phyloP scores from a whole-genome alignment of 2,113 vertebrate species.

The Rattus rattus region DNA sequence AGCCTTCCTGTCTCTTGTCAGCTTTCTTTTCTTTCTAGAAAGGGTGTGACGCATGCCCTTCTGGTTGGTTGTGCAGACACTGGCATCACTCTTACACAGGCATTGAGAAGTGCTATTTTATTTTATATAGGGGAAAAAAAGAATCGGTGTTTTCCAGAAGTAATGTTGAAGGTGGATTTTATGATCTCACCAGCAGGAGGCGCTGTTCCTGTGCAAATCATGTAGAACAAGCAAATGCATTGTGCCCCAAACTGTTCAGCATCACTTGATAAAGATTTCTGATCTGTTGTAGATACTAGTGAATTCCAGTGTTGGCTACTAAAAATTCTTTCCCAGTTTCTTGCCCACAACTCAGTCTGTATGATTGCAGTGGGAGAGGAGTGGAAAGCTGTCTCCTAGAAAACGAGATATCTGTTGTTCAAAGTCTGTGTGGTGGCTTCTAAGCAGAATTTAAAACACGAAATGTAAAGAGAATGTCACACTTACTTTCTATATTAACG shows the following conservation, averaged over 20 bases:
- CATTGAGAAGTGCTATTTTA: neutral
- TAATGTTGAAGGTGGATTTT: constrained; percentile 65
- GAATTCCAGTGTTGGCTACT: constrained; percentile 26
- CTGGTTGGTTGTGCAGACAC: neutral
- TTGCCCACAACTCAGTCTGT: constrained; percentile 32
- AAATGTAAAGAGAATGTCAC: constrained; percentile 38
- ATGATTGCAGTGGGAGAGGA: neutral
- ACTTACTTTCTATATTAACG: constrained; percentile 65
- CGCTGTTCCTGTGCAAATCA: constrained; percentile 63
- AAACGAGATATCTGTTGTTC: constrained; percentile 57
- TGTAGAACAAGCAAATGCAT: neutral
- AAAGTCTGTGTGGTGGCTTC: neutral
- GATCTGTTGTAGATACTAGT: constrained; percentile 49
- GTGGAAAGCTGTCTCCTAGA: neutral
- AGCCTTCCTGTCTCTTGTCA: neutral
- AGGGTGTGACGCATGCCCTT: neutral
- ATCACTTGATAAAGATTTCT: constrained; percentile 66
- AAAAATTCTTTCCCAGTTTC: constrained; percentile 47
- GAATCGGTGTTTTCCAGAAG: neutral
- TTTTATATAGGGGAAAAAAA: neutral
- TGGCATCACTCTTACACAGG: neutral
- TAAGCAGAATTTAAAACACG: constrained; percentile 60
- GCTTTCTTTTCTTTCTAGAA: neutral
- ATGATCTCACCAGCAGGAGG: constrained; percentile 70
- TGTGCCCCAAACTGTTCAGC: constrained; percentile 44